phyloP scores from a whole-genome alignment of 2,113 vertebrate genomes.

The Anguilla japonica region DNA sequence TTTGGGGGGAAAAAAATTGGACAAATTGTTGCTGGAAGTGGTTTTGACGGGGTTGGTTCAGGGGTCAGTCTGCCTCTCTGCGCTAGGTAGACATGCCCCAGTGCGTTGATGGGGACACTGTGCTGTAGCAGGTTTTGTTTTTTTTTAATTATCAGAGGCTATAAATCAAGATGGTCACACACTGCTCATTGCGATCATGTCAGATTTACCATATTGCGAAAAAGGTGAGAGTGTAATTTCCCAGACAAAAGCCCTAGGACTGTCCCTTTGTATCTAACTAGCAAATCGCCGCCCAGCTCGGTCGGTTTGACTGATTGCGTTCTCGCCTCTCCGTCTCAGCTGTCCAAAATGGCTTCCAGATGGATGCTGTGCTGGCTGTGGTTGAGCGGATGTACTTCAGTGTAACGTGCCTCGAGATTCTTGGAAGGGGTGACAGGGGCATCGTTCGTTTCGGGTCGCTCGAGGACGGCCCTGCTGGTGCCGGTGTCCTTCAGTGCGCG shows the following conservation, averaged over 20 bases:
- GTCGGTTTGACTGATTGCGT: neutral
- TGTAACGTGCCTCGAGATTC: neutral
- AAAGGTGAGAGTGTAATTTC: neutral
- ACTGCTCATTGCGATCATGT: neutral
- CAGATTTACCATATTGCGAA: neutral
- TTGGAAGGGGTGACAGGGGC: too few relatives aligned
- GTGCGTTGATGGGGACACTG: neutral
- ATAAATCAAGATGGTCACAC: neutral
- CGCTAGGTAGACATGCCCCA: neutral
- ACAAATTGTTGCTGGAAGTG: neutral
- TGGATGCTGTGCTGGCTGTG: neutral
- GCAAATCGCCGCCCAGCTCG: neutral
- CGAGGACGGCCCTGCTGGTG: neutral
- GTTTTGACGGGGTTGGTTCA: neutral
- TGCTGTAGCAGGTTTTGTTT: too few relatives aligned
- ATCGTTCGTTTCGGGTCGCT: too few relatives aligned
- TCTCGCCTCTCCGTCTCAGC: neutral
- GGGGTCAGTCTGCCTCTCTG: neutral
- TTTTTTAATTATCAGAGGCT: neutral
- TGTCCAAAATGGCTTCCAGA: neutral
- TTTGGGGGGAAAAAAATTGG: too few relatives aligned
- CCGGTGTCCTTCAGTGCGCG: constrained; percentile 2
- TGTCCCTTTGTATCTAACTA: neutral
- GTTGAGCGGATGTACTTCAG: neutral
- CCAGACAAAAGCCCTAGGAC: too few relatives aligned